Evolutionary conservation across 2,113 vertebrate species (phyloP).

Genomic region (Mola mola): DNA sequence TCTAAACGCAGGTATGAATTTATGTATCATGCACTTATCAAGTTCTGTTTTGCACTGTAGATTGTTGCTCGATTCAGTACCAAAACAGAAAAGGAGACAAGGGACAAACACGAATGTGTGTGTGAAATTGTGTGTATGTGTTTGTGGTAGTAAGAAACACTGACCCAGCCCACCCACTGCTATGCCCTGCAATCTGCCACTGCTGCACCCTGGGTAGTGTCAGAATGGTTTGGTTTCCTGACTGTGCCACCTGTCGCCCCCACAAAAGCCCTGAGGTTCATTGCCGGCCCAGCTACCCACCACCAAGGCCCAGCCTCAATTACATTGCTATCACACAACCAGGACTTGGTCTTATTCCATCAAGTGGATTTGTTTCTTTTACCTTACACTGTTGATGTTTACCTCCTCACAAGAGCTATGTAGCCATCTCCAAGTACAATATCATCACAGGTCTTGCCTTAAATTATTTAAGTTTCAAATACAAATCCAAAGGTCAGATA

Average conservation of each 20-base stretch:
- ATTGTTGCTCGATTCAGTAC: slow-evolving; percentile 1
- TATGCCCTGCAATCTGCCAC: slow-evolving; percentile 59
- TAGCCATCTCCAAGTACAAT: slow-evolving; percentile 12
- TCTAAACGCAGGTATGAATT: slow-evolving; percentile 15
- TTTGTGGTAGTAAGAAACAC: slow-evolving; percentile 6
- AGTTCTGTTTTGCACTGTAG: background rate
- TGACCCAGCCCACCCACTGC: slow-evolving; percentile 14
- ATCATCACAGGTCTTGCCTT: background rate
- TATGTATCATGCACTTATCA: background rate
- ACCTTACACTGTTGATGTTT: slow-evolving; percentile 32
- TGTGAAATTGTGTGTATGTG: background rate
- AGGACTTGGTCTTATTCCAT: slow-evolving; percentile 35
- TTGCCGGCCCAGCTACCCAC: slow-evolving; percentile 37
- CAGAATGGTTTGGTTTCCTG: slow-evolving; percentile 54
- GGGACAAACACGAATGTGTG: background rate
- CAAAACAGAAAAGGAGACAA: background rate
- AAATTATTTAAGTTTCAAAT: slow-evolving; percentile 38
- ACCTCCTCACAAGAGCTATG: slow-evolving; percentile 16
- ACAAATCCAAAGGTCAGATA: slow-evolving; percentile 24
- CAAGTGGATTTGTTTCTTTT: slow-evolving; percentile 35
- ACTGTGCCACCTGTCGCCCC: slow-evolving; percentile 65
- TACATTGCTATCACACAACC: slow-evolving; percentile 55
- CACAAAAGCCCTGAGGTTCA: slow-evolving; percentile 28
- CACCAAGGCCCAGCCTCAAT: slow-evolving; percentile 53
- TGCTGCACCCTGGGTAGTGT: slow-evolving; percentile 63